A percentile compares a stretch with the other conserved stretches of the same genome.
These are phyloP conservation scores for Drosophila chauvacae DNA, from an alignment of 1,140 invertebrate species.

Conservation along the genomic window DNA sequence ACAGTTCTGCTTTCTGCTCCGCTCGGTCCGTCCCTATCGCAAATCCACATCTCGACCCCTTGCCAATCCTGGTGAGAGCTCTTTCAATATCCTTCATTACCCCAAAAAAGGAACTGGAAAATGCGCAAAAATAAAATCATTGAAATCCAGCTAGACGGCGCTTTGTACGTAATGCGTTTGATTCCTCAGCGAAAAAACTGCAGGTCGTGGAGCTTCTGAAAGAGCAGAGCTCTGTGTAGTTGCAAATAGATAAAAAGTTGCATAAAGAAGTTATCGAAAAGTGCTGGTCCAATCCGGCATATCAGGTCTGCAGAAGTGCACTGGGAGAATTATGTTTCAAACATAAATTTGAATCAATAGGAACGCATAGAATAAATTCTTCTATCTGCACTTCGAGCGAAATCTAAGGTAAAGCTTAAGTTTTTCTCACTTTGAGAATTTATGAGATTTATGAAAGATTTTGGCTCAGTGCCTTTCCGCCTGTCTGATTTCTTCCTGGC, in stretches of 20 bases:
- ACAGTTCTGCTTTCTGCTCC: slow-evolving; percentile 37
- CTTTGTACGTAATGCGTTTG: slow-evolving; percentile 80
- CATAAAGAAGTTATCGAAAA: slow-evolving; percentile 82
- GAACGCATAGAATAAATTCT: neutral
- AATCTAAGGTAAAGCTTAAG: no score
- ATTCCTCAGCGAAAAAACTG: slow-evolving; percentile 71
- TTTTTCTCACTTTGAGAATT: neutral
- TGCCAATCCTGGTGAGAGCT: slow-evolving; percentile 50
- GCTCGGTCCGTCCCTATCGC: slow-evolving; percentile 48
- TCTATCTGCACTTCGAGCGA: no score
- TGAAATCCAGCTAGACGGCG: slow-evolving; percentile 64
- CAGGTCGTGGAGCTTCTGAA: slow-evolving; percentile 48
- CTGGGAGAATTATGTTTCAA: slow-evolving; percentile 3
- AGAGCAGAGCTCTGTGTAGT: slow-evolving; percentile 43
- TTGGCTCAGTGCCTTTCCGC: neutral
- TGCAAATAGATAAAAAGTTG: slow-evolving; percentile 70
- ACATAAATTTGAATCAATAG: neutral
- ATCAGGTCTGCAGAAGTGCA: slow-evolving; percentile 41
- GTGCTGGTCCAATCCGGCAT: slow-evolving; percentile 62
- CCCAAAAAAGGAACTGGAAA: slow-evolving; percentile 65
- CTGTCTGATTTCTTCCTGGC: slow-evolving; percentile 20
- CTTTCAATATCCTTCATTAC: slow-evolving; percentile 82
- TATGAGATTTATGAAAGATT: neutral
- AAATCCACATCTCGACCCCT: slow-evolving; percentile 60
- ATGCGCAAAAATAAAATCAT: slow-evolving; percentile 81